Evolutionary conservation across 1,140 invertebrate genomes (phyloP).

Genomic region (Euglossa dilemma): DNA sequence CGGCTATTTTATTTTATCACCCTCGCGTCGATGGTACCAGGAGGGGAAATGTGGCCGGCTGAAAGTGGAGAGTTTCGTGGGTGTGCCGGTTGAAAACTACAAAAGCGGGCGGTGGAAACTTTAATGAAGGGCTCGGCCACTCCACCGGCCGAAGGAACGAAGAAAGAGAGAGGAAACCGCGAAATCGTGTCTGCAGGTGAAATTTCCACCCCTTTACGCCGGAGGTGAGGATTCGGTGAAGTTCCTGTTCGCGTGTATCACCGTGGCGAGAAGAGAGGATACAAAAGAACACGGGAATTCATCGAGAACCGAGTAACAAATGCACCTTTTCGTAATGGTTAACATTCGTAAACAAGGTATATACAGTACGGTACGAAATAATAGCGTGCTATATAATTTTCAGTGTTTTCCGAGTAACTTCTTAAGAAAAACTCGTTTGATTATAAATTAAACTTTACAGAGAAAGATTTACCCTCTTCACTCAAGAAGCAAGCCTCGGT

Average conservation of each 20-base stretch:
- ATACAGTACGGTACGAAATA: no score
- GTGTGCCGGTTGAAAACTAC: constrained; percentile 50
- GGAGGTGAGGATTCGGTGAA: constrained; percentile 53
- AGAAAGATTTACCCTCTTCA: no score
- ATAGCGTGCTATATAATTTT: no score
- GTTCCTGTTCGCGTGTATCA: constrained; percentile 39
- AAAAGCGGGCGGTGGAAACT: constrained; percentile 64
- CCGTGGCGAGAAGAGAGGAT: neutral
- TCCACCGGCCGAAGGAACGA: constrained; percentile 14
- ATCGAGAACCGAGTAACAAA: constrained; percentile 11
- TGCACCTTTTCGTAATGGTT: neutral
- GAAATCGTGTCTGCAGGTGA: constrained; percentile 55
- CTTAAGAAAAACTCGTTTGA: no score
- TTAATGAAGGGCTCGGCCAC: constrained; percentile 64
- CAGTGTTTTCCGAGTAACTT: no score
- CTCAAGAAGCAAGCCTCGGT: no score
- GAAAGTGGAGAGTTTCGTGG: constrained; percentile 43
- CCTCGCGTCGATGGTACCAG: neutral
- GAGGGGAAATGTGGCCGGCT: constrained; percentile 10
- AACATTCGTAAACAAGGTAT: constrained; percentile 6
- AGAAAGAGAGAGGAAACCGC: constrained; percentile 20
- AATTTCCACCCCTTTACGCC: constrained; percentile 47
- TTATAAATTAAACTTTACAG: no score
- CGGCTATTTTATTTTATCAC: constrained; percentile 15
- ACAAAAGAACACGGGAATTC: constrained; percentile 38